phyloP scores from a whole-genome alignment of 2,113 vertebrate species.

The Chiloscyllium plagiosum region DNA sequence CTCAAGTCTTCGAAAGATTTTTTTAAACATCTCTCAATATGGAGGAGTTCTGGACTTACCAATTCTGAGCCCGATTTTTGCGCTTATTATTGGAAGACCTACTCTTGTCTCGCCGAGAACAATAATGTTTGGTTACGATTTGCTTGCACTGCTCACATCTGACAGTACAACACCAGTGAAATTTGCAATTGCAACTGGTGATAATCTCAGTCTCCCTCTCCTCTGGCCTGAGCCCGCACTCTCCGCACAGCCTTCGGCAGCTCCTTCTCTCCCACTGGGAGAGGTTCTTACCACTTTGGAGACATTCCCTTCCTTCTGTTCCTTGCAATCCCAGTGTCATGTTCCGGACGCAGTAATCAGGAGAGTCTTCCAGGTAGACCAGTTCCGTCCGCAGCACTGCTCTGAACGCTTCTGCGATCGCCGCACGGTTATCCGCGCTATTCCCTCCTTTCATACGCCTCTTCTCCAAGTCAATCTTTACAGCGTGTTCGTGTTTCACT shows the following conservation, averaged over 20 bases:
- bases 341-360: constrained; percentile 84
- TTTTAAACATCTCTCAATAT: background rate
- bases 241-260: constrained; percentile 77
- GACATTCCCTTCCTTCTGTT: constrained; percentile 85
- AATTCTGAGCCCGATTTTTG: constrained; percentile 50
- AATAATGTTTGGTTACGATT: constrained; percentile 76
- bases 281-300: constrained; percentile 63
- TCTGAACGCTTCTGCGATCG: constrained; percentile 63
- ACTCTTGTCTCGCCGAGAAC: constrained; percentile 50
- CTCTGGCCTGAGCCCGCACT: constrained; percentile 77
- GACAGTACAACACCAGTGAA: constrained; percentile 93
- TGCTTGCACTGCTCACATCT: constrained; percentile 80
- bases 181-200: constrained; percentile 90
- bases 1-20: background rate
- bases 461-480: constrained; percentile 88
- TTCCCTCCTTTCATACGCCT: constrained; percentile 69
- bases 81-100: constrained; percentile 47
- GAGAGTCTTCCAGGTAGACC: constrained; percentile 84
- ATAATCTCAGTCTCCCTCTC: constrained; percentile 65
- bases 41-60: constrained; percentile 41
- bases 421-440: constrained; percentile 74
- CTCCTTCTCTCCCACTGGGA: constrained; percentile 70
- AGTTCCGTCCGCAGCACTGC: constrained; percentile 69
- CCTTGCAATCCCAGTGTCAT: constrained; percentile 74
- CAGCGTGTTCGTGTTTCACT: constrained; percentile 73